Base-by-base conservation (phyloP, 35 echinoderm and acorn worm species). In the Ophiothrix spiculata region DNA sequence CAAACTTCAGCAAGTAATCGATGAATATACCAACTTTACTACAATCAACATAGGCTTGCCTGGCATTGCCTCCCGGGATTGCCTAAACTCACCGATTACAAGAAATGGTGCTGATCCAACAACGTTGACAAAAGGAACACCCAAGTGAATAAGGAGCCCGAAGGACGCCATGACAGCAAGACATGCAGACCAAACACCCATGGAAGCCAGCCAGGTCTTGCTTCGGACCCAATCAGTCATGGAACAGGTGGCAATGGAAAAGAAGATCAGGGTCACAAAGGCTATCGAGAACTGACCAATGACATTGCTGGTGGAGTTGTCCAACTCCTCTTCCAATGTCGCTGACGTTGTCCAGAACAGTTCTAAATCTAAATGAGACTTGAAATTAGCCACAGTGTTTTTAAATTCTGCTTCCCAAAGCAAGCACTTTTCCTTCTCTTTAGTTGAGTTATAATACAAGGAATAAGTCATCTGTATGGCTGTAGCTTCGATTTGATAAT, bases 141-240 rank as follows among this genome's bases (percentile, higher is more conserved):
- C 94, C 25, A 83, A 56, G 45, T 54, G 90, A 21, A 77, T 80
- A 1, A 97, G 82, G 39, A 97, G 82, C 8, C 94, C 94, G 64
- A 81, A 76, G 1, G 86, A 86, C 39, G 90, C 46, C 0, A 73
- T 32, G 23, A 97, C 81, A 36, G 94, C 90, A 37, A 97, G 86
- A 2, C 41, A 39, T 3, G 90, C 94, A 16, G 90, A 92, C 1
- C 4, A 90, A 82, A 69, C 60, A 0, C 94, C n/a, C n/a, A 87
- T 42, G 31, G 16, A 36, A 4, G 80, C 87, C 32, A 97, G 78
- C 86, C 41, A 93, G 21, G 94, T 74, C 73, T 97, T 97, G 82
- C 94, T 92, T 10, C 87, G 39, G 13, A 97, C 94, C 94, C 94
- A 97, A 77, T 97, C 94, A 32, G 80, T 80, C 90, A 97, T 91